These are phyloP conservation scores for Desmodus rotundus DNA, from an alignment of 2,113 vertebrate genomes.

Conservation along the genomic window DNA sequence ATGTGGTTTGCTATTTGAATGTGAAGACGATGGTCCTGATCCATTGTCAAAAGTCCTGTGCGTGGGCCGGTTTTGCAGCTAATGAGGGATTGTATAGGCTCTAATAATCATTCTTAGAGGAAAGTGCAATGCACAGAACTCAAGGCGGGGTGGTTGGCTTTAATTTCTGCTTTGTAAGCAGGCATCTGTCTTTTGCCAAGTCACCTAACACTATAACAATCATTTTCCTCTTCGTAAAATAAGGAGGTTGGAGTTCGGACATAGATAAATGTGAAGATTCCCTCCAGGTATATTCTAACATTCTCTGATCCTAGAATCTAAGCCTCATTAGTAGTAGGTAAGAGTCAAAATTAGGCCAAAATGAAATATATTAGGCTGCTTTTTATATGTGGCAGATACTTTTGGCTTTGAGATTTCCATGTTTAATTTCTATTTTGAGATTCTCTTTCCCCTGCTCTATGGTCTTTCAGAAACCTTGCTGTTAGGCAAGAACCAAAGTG, in stretches of 20 bases:
- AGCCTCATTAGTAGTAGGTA: neutral
- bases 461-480: neutral
- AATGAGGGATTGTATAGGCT: neutral
- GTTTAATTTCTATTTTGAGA: conserved; percentile 14
- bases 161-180: neutral
- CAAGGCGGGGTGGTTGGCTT: fast-evolving
- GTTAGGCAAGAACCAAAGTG: neutral
- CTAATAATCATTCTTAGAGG: neutral
- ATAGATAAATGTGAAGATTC: neutral
- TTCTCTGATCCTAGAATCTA: neutral
- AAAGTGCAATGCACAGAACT: neutral
- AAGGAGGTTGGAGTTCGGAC: neutral
- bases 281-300: neutral
- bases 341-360: neutral
- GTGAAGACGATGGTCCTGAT: neutral
- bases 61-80: neutral
- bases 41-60: neutral
- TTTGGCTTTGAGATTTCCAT: neutral
- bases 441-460: neutral
- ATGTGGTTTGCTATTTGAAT: neutral
- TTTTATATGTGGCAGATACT: neutral
- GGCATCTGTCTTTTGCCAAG: neutral
- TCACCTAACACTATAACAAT: neutral
- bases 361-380: neutral
- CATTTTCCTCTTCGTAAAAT: neutral